Base-by-base conservation (phyloP, 2,797 vertebrate genomes). In the Telmatherina bonti region DNA sequence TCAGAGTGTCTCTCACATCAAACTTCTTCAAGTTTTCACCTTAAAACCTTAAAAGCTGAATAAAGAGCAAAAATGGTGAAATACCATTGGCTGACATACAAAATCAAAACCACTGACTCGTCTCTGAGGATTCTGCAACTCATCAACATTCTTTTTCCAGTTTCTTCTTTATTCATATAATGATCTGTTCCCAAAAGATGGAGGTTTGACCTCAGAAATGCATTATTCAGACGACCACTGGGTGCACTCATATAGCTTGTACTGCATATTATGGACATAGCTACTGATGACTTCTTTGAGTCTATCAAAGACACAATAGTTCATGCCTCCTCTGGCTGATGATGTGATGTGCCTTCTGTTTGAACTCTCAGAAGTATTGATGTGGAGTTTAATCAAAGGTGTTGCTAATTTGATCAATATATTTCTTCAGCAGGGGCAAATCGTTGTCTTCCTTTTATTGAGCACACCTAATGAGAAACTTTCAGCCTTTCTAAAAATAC, bases 361-460 rank as follows among this genome's bases (percentile, higher is more conserved):
- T 71, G 52, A 71, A 63, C 69, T 71, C 51, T 49, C 16, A 43
- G 52, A 70, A 71, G 60, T 63, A 71, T 71, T 63, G 69, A 71
- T 63, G 68, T 62, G 54, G 52, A 26, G 38, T 71, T 59, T 56
- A 71, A 63, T 63, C 60, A 71, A 71, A 63, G 60, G 60, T 70
- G 60, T 71, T 63, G 41, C 60, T 71, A 71, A 71, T 71, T 71
- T 15, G 24, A 71, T 71, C 60, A 13, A 71, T 71, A 53, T 29
- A 57, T 63, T 53, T 36, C 41, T 63, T 71, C 52, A 71, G 69
- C 41, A 18, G 41, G 60, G 52, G 53, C 38, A 62, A 71, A 62
- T 62, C 69, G 49, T 49, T 45, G 60, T 71, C 52, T 57, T 57
- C 22, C 30, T 71, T 71, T 31, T 36, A n/a, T 27, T 16, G 22